Evolutionary conservation across 2,888 invertebrate species (phyloP).

Genomic region (Phymatocera aterrima): DNA sequence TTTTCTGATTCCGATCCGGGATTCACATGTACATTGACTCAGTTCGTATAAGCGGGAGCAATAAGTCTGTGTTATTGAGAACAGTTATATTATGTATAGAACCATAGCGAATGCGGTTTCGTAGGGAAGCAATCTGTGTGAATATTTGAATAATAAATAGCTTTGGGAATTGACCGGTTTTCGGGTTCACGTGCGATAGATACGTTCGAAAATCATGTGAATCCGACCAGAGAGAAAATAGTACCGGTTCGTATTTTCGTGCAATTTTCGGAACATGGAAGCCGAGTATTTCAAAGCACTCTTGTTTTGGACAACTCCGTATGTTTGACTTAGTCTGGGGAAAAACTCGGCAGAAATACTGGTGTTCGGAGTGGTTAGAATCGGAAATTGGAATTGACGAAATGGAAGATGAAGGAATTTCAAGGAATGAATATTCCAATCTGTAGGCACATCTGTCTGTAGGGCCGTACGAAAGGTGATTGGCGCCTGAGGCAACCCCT

Average conservation of each 20-base stretch:
- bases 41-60: neutral
- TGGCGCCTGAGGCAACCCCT: neutral
- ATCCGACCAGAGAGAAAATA: neutral
- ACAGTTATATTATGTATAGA: neutral
- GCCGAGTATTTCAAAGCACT: neutral
- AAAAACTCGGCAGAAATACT: neutral
- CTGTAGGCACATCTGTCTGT: neutral
- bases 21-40: neutral
- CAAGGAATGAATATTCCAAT: neutral
- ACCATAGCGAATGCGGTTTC: neutral
- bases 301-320: neutral
- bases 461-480: constrained; percentile 5
- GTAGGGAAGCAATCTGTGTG: neutral
- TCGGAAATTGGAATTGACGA: constrained; percentile 25
- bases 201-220: neutral
- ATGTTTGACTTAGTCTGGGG: neutral
- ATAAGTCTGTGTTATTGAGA: neutral
- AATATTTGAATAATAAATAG: neutral
- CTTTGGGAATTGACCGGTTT: neutral
- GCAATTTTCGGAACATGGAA: neutral
- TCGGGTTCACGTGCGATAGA: neutral
- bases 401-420: neutral
- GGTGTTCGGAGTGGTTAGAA: constrained; percentile 2
- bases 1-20: no score
- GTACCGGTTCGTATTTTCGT: neutral